Evolutionary conservation across 2,797 vertebrate species (phyloP), one percentile per base, ranked within the genome.

Genomic region (Helarctos malayanus): DNA sequence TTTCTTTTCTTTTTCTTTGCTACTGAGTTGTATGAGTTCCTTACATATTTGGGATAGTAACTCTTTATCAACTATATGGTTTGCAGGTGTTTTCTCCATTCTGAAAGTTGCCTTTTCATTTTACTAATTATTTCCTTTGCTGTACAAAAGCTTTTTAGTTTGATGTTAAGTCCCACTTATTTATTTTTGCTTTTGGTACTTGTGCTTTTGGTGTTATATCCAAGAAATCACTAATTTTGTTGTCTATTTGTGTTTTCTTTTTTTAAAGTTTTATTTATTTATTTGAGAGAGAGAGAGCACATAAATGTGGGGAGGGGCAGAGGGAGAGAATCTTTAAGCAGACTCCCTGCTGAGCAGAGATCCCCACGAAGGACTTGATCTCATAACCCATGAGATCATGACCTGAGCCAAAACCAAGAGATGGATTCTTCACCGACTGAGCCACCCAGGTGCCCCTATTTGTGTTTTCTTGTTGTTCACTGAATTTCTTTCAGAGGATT

Each of bases 131-230:
- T 86, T 85, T 86, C 38, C 45, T 79, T 89, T 52, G n/a, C 45
- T 38, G 3, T 81, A 38, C 4, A 47, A 38, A 81, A 81, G 52
- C 19, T 71, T 82, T 52, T 57, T 71, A 19, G 65, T 69, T 91
- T 71, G 78, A 27, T 88, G 41, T 82, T 75, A 75, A 27, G 52
- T 71, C 52, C 32, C 49, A 91, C 47, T 80, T 68, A 49, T 91
- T 45, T 69, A 69, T 57, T 81, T 91, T 81, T 81, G 76, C 52
- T 81, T 81, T 69, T 81, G 13, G 68, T 81, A 38, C 76, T 91
- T 80, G 38, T 91, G 29, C 13, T 91, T 91, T 91, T 69, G 19
- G 21, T 69, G 49, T 69, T 29, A 47, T 47, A 69, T n/a, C 6
- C 38, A 91, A 32, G 38, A 59, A 59, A 59, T 59, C 25, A 16